Base-by-base conservation (phyloP, 2,888 invertebrate species). In the Altica lythri region DNA sequence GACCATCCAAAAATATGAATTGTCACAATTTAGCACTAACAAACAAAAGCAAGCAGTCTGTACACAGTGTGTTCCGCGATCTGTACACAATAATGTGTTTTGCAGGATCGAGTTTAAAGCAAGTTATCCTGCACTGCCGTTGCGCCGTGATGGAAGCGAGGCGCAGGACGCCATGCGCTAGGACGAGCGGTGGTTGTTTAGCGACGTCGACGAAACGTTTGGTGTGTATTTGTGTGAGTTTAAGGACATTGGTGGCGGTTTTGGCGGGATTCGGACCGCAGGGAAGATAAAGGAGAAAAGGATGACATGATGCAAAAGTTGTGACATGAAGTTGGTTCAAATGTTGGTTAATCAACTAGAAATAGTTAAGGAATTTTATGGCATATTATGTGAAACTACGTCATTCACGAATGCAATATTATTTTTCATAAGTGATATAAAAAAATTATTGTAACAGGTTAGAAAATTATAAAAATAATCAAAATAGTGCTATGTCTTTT, bases 91-190 rank as follows among this genome's bases (percentile, higher is more conserved):
- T 60, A 66, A 66, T 68, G 66, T 65, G 55, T 55, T 56, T 59
- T 65, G 63, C 53, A 54, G 53, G 51, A 50, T 46, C 47, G 42
- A 50, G 42, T 42, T 49, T 47, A 35, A 67, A 62, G 63, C 62
- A 63, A 63, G 10, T 66, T 53, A 62, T 68, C 70, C 68, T 68
- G 71, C 68, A 68, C 70, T 72, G 67, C 64, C 70, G 72, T 66
- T 68, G 69, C 69, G 69, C 63, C 63, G 63, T 54, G 55, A 44
- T 35, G 51, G 55, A n/a, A 54, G n/a, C 29, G 16, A 40, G 25
- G 69, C 69, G 68, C 70, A 68, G 34, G 69, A 46, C 54, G 57
- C 34, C 70, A 14, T 69, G 70, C 70, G 70, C 68, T 55, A 47
- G 55, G 43, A 27, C 38, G 44, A 9, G 16, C 27, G 13, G n/a